These are phyloP conservation scores for Apteryx mantelli DNA, from an alignment of 2,113 vertebrate species.

Conservation along the genomic window DNA sequence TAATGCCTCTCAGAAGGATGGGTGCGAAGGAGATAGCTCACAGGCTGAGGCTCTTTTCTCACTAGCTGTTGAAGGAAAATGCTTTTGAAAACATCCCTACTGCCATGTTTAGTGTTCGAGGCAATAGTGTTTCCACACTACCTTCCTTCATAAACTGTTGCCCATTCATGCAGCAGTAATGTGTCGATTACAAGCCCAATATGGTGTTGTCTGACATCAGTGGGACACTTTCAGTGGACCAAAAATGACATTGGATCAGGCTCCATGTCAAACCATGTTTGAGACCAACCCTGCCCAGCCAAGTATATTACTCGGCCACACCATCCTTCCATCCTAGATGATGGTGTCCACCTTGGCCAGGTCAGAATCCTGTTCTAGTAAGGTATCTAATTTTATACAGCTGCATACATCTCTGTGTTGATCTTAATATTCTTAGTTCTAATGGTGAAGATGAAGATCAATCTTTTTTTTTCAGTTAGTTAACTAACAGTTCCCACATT, in stretches of 20 bases:
- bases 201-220: accelerated
- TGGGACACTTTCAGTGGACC: not conserved
- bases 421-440: not conserved
- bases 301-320: not conserved
- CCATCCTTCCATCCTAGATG: not conserved
- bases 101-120: not conserved
- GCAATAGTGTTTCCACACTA: not conserved
- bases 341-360: not conserved
- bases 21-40: accelerated
- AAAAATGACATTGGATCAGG: not conserved
- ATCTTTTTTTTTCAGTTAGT: accelerated
- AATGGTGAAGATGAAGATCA: not conserved
- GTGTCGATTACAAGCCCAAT: accelerated
- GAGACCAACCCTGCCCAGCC: not conserved
- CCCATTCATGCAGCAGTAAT: not conserved
- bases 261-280: accelerated
- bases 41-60: not conserved
- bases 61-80: not conserved
- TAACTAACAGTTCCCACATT: not conserved
- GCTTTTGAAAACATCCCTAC: not conserved
- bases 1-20: not conserved
- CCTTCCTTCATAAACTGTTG: not conserved
- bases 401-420: not conserved
- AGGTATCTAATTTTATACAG: not conserved
- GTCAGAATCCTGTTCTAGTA: not conserved